A percentile compares a stretch with the other conserved stretches of the same genome.
phyloP scores from a whole-genome alignment of 2,888 invertebrate genomes.

The Heliconius erato region DNA sequence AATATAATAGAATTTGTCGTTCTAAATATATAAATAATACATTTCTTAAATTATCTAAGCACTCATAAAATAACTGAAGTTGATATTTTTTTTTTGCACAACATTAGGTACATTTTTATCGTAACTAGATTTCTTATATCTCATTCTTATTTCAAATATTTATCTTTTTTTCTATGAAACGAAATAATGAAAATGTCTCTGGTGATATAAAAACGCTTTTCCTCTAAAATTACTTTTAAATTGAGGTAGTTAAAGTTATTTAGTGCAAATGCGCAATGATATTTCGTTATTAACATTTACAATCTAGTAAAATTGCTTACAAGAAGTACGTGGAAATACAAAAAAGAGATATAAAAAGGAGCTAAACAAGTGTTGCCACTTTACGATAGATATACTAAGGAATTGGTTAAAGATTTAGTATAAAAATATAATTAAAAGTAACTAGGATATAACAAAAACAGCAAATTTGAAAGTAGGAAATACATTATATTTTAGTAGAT shows the following conservation, averaged over 20 bases:
- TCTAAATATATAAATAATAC: no score
- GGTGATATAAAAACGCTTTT: background rate
- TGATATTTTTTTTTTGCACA: background rate
- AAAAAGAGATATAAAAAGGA: background rate
- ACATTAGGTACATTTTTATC: no score
- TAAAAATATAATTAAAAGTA: background rate
- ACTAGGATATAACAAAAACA: background rate
- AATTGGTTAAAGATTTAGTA: background rate
- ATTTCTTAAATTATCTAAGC: background rate
- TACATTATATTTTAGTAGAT: no score
- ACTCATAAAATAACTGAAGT: background rate
- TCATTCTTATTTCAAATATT: no score
- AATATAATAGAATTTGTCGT: background rate
- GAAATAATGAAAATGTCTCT: background rate
- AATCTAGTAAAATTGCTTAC: background rate
- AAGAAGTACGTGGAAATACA: background rate
- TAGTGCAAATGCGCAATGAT: background rate
- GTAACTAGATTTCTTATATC: no score
- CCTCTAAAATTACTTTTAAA: background rate
- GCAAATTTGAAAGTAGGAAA: no score
- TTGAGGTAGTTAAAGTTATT: background rate
- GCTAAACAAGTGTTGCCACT: background rate
- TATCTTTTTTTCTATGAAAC: no score
- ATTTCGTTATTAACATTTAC: background rate
- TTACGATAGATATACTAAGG: background rate